Evolutionary conservation across 2,888 invertebrate species (phyloP).

Genomic region (Smittia sp.): DNA sequence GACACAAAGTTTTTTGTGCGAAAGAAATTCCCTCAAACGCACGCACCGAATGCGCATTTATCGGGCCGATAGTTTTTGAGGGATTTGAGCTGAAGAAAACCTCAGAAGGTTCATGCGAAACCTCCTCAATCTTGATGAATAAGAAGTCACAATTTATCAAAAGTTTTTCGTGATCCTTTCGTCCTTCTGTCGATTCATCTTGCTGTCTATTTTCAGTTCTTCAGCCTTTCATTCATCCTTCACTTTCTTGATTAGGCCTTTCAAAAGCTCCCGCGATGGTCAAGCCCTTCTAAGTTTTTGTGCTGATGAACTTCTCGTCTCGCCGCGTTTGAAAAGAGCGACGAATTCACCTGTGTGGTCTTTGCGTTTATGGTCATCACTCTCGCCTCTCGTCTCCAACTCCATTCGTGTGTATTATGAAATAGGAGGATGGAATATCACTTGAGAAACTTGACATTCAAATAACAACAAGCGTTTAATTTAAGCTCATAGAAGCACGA

Average conservation of each 20-base stretch:
- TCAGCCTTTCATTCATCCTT: too few species aligned
- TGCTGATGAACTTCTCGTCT: slow-evolving; percentile 10
- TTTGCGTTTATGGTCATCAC: background rate
- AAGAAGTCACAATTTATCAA: too few species aligned
- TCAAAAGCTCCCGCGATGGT: too few species aligned
- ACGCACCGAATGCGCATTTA: slow-evolving; percentile 12
- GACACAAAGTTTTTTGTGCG: slow-evolving; percentile 17
- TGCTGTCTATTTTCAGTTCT: too few species aligned
- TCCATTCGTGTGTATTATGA: background rate
- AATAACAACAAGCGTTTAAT: slow-evolving; percentile 8
- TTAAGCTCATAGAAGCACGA: background rate
- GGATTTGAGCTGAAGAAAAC: too few species aligned
- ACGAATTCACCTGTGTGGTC: slow-evolving; percentile 24
- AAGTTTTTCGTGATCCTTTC: too few species aligned
- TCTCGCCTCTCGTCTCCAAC: background rate
- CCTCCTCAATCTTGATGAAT: too few species aligned
- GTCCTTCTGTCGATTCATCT: too few species aligned
- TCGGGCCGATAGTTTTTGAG: too few species aligned
- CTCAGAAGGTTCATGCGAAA: too few species aligned
- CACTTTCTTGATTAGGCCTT: too few species aligned
- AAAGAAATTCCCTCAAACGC: slow-evolving; percentile 19
- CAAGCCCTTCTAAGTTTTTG: background rate
- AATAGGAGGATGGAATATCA: background rate
- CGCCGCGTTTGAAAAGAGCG: background rate
- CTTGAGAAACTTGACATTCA: slow-evolving; percentile 20